Evolutionary conservation across 2,888 invertebrate genomes (phyloP).

Genomic region (Saturnia japonica): DNA sequence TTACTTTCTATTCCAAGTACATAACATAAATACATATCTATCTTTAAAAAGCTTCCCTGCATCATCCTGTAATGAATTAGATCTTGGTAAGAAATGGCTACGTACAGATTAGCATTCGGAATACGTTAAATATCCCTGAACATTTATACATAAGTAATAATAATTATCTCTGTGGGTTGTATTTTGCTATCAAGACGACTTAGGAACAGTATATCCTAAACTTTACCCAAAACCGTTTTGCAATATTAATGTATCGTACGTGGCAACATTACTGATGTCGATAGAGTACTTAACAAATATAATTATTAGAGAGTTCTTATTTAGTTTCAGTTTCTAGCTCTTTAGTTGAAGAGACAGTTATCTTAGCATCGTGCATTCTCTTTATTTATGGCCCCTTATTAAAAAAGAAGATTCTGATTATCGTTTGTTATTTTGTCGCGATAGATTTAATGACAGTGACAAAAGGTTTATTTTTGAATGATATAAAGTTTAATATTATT

Average conservation of each 20-base stretch:
- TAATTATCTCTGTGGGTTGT: conserved; percentile 37
- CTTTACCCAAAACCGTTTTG: conserved; percentile 70
- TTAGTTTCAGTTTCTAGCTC: neutral
- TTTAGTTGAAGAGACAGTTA: neutral
- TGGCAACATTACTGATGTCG: conserved; percentile 67
- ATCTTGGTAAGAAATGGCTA: neutral
- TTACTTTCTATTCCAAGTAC: neutral
- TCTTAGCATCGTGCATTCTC: neutral
- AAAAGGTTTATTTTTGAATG: neutral
- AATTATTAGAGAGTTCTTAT: conserved; percentile 28
- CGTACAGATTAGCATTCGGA: conserved; percentile 2
- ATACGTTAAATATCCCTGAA: conserved; percentile 28
- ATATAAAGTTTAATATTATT: neutral
- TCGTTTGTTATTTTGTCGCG: no score
- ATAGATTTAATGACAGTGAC: neutral
- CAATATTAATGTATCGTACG: conserved; percentile 75
- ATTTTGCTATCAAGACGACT: conserved; percentile 41
- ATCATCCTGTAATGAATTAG: neutral
- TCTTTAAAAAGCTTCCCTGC: neutral
- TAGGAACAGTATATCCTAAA: conserved; percentile 67
- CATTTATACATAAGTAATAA: conserved; percentile 30
- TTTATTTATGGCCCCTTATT: neutral
- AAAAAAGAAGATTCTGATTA: neutral
- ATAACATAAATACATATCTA: neutral
- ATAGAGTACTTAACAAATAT: conserved; percentile 35